phyloP scores from a whole-genome alignment of 2,888 invertebrate genomes.

The Tetragnatha montana region DNA sequence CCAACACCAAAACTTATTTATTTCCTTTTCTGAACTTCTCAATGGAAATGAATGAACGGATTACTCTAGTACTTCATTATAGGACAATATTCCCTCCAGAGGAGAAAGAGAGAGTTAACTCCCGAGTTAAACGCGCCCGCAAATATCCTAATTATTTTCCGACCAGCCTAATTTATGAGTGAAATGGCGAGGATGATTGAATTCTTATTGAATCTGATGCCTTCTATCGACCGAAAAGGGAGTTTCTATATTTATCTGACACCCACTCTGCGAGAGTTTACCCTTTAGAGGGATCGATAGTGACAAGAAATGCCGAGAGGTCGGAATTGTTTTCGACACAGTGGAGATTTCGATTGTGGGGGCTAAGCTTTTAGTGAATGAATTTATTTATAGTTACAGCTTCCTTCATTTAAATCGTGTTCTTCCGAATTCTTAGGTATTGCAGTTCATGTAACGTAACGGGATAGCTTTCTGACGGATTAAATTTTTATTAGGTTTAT shows the following conservation, averaged over 20 bases:
- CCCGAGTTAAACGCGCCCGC: not conserved
- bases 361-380: not conserved
- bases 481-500: not conserved
- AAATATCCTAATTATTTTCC: not conserved
- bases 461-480: not conserved
- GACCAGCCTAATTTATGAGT: not conserved
- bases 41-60: no score
- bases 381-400: not conserved
- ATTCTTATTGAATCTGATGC: slow-evolving; percentile 8
- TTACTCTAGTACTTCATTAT: no score
- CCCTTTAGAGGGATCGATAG: slow-evolving; percentile 38
- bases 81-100: no score
- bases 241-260: slow-evolving; percentile 50
- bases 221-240: slow-evolving; percentile 25
- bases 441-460: no score
- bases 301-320: slow-evolving; percentile 50
- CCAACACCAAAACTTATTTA: no score
- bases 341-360: not conserved
- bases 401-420: no score
- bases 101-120: no score
- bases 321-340: slow-evolving; percentile 1
- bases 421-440: no score
- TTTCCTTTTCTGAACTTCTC: no score
- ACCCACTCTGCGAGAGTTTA: slow-evolving; percentile 32
- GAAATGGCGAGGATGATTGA: not conserved